These are phyloP conservation scores for Sphaerophoria taeniata DNA, from an alignment of 2,888 invertebrate species.

Conservation along the genomic window DNA sequence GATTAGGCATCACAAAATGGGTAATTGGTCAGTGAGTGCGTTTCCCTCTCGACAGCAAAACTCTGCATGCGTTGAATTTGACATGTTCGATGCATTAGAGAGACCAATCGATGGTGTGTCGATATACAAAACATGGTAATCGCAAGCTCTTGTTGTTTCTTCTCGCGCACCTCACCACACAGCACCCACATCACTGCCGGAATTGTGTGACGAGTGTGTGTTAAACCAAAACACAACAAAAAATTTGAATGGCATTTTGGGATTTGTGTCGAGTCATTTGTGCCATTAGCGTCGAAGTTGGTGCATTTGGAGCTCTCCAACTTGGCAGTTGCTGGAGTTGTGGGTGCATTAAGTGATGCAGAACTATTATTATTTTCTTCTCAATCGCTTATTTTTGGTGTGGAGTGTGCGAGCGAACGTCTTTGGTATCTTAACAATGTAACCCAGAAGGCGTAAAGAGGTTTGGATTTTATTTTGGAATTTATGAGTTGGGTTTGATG, in stretches of 20 bases:
- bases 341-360: slow-evolving; percentile 71
- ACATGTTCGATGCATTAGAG: slow-evolving; percentile 73
- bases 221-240: not conserved
- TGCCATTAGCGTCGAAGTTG: slow-evolving; percentile 67
- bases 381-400: not conserved
- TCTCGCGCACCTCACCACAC: not conserved
- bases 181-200: not conserved
- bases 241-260: slow-evolving; percentile 74
- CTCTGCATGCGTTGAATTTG: slow-evolving; percentile 29
- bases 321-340: slow-evolving; percentile 53
- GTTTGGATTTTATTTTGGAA: slow-evolving; percentile 17
- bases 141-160: slow-evolving; percentile 7
- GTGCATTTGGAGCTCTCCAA: slow-evolving; percentile 30
- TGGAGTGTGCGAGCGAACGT: not conserved
- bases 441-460: slow-evolving; percentile 58
- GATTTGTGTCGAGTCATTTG: slow-evolving; percentile 74
- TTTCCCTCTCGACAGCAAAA: slow-evolving; percentile 46
- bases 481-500: slow-evolving; percentile 8
- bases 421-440: slow-evolving; percentile 65
- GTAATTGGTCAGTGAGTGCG: slow-evolving; percentile 74
- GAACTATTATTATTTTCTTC: slow-evolving; percentile 22
- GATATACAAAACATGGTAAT: slow-evolving; percentile 38
- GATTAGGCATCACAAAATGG: slow-evolving; percentile 75
- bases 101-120: slow-evolving; percentile 41
- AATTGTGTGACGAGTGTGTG: too few relatives aligned